Evolutionary conservation across 37 sponge, comb jelly and placozoan genomes (phyloP).

Genomic region (Chondrosia reniformis): DNA sequence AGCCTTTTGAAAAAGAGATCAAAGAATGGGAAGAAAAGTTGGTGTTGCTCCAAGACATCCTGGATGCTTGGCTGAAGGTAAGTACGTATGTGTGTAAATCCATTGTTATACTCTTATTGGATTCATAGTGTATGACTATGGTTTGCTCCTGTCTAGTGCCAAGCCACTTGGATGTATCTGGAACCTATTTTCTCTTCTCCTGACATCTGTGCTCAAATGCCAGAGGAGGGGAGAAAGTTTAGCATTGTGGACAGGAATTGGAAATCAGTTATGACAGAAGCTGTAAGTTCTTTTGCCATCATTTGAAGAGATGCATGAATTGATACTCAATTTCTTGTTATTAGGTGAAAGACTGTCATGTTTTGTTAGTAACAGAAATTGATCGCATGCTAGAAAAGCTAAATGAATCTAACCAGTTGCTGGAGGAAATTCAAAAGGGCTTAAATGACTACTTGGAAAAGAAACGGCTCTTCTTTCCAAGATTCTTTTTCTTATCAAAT

Average conservation of each 20-base stretch:
- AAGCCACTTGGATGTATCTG: slow-evolving; percentile 96
- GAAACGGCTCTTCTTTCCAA: slow-evolving; percentile 94
- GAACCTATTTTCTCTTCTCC: slow-evolving; percentile 97
- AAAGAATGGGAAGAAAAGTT: slow-evolving; percentile 95
- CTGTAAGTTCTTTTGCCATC: slow-evolving; percentile 51
- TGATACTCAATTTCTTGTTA: background rate
- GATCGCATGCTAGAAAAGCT: slow-evolving; percentile 78
- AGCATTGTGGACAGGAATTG: slow-evolving; percentile 88
- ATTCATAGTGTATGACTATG: background rate
- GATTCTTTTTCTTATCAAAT: slow-evolving; percentile 94
- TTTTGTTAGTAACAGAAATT: slow-evolving; percentile 71
- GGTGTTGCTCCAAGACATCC: slow-evolving; percentile 84
- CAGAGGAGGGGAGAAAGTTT: slow-evolving; percentile 97
- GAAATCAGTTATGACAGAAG: slow-evolving; percentile 86
- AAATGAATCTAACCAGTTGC: slow-evolving; percentile 76
- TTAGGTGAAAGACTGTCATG: slow-evolving; percentile 78
- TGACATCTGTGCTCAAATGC: slow-evolving; percentile 99
- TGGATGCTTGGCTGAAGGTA: slow-evolving; percentile 96
- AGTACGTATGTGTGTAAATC: slow-evolving; percentile 15
- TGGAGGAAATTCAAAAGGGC: slow-evolving; percentile 98
- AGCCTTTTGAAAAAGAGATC: slow-evolving; percentile 92
- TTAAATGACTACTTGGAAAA: slow-evolving; percentile 97
- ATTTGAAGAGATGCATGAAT: background rate
- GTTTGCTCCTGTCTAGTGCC: slow-evolving; percentile 41
- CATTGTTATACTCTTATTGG: background rate